Evolutionary conservation across 2,888 invertebrate genomes (phyloP), one percentile per base, ranked within the genome.

Genomic region (Leptopterna dolabrata): DNA sequence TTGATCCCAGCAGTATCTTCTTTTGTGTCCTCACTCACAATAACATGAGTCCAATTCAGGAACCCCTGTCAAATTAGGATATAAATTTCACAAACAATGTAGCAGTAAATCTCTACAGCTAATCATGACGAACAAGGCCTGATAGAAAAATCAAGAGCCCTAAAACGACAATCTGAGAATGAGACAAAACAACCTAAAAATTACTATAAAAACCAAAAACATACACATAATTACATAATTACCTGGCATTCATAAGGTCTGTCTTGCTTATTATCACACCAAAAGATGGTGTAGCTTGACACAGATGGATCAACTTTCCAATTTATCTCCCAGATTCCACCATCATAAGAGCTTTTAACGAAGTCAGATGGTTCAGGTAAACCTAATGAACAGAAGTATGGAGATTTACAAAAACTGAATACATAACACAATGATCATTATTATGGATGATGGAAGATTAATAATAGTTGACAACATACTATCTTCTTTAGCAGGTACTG

Each of bases 281-380:
- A 97, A 91, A 96, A 97, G 27, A 97, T 93, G 0, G 97, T 97
- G 90, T 96, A 97, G 91, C 95, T 95, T 6, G 88, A 86, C 41
- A 90, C 89, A 82, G 92, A 90, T 14, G 71, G 70, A 0, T 95
- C 94, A 30, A 94, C 93, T 89, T 94, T 93, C 97, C 97, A 97
- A 11, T 95, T 95, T 13, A 97, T 91, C 90, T 95, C 95, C 91
- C 95, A 96, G 24, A 94, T 93, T 43, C 95, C 95, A 91, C 95
- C 94, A 89, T 94, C 94, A 91, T 95, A 95, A 47, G 94, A 95
- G 19, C 96, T 94, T 92, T 96, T 96, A 11, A 95, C 95, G 90
- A 96, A 95, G 19, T 93, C 93, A 88, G 93, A 91, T n/a, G 95
- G 93, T 89, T 93, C 92, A 6, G 92, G 91, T 0, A 92, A 92